Evolutionary conservation across 2,113 vertebrate genomes (phyloP).

Genomic region (Plecturocebus donacophilus): DNA sequence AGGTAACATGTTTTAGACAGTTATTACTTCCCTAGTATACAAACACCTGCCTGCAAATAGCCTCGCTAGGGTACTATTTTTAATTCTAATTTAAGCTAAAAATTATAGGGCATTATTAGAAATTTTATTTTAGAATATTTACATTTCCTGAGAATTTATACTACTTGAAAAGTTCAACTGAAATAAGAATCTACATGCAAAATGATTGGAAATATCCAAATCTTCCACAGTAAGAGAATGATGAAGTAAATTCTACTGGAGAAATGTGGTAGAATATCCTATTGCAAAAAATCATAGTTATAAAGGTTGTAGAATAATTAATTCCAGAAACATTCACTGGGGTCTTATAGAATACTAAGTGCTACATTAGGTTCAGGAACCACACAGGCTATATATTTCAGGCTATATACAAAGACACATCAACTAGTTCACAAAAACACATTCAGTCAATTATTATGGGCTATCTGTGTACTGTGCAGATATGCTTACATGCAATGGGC

Average conservation of each 20-base stretch:
- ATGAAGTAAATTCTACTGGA: neutral
- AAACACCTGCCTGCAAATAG: neutral
- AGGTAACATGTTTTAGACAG: neutral
- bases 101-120: neutral
- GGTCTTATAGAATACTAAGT: neutral
- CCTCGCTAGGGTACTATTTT: neutral
- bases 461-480: neutral
- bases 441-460: neutral
- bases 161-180: neutral
- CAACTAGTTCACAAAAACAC: neutral
- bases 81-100: neutral
- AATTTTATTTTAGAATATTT: neutral
- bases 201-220: neutral
- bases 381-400: neutral
- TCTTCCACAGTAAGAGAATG: neutral
- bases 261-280: neutral
- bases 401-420: neutral
- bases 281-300: neutral
- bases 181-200: neutral
- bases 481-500: neutral
- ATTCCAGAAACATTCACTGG: conserved; percentile 21
- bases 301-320: neutral
- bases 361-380: neutral
- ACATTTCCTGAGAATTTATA: neutral
- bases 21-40: neutral